Evolutionary conservation across 2,113 vertebrate genomes (phyloP), one percentile per base, ranked within the genome.

Genomic region (Thamnaconus septentrionalis): DNA sequence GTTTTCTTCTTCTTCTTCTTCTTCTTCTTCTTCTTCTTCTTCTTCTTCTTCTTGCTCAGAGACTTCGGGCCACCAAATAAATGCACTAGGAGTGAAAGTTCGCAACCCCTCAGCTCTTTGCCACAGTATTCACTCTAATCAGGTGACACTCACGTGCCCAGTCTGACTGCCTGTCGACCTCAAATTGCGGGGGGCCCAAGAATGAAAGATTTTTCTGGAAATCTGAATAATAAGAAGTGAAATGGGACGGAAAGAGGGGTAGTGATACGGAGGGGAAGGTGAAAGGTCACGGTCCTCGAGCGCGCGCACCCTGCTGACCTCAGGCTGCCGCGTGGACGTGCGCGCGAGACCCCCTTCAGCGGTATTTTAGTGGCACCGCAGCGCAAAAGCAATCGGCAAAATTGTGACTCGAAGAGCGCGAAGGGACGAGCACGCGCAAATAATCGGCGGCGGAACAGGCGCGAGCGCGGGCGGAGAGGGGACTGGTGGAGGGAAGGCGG

Each of bases 261-360:
- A 39, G 56, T 60, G 56, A 47, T 51, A 66, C 42, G 62, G 63
- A 54, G 50, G 56, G 60, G 53, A 56, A 45, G 60, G n/a, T 64
- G 68, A 78, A 74, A 83, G 62, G 66, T 72, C 67, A 72, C 64
- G 64, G 79, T 78, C 82, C 75, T 73, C 73, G 18, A 1, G 18
- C 18, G 18, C 18, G 18, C 18, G 18, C 18, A 2, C 18, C 18
- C 18, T 31, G 18, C 18, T 31, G 18, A 31, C 18, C 18, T 31
- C 18, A 31, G 18, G 18, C 18, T 31, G 18, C 18, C 18, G 18
- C 18, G 18, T 31, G 18, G 18, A 31, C 18, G 18, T 31, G 18
- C 18, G 18, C 18, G 18, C 18, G 18, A 31, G 18, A 31, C 18
- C 18, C 18, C 18, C 18, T 31, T 2, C 18, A 31, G 2, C 18